Conservation (phyloP, 2,113 vertebrate species). For the Amia ocellicauda region DNA sequence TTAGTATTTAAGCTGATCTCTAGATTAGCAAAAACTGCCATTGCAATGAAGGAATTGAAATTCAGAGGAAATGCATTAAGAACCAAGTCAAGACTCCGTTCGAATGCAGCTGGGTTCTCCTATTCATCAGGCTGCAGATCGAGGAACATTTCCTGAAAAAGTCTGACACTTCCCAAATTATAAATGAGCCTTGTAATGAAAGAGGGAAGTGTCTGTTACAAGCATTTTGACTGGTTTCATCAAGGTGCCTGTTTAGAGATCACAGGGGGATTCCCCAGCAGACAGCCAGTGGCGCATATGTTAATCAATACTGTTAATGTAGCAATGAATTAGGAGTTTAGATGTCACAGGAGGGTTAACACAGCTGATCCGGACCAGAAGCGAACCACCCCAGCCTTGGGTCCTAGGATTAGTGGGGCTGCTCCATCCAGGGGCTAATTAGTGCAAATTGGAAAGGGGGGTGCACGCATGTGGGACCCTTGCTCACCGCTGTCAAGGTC, state of each 20-base stretch:
- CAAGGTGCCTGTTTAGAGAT: conserved; percentile 23
- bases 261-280: conserved; percentile 40
- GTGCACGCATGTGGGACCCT: background rate
- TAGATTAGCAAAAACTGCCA: background rate
- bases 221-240: conserved; percentile 12
- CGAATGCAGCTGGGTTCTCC: conserved; percentile 6
- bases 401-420: conserved; percentile 7
- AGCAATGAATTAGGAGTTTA: conserved; percentile 47
- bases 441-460: conserved; percentile 9
- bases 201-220: conserved; percentile 12
- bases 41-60: background rate
- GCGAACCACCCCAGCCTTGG: background rate
- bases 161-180: conserved; percentile 37
- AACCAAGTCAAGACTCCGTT: background rate
- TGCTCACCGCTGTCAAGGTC: conserved; percentile 14
- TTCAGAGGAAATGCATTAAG: background rate
- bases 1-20: background rate
- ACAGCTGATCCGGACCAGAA: conserved; percentile 22
- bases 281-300: conserved; percentile 49
- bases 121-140: background rate
- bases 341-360: conserved; percentile 44
- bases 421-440: conserved; percentile 11
- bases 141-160: conserved; percentile 21
- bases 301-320: conserved; percentile 63
- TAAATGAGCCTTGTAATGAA: conserved; percentile 28